phyloP scores from a whole-genome alignment of 2,113 vertebrate genomes.

The Capreolus pygargus region DNA sequence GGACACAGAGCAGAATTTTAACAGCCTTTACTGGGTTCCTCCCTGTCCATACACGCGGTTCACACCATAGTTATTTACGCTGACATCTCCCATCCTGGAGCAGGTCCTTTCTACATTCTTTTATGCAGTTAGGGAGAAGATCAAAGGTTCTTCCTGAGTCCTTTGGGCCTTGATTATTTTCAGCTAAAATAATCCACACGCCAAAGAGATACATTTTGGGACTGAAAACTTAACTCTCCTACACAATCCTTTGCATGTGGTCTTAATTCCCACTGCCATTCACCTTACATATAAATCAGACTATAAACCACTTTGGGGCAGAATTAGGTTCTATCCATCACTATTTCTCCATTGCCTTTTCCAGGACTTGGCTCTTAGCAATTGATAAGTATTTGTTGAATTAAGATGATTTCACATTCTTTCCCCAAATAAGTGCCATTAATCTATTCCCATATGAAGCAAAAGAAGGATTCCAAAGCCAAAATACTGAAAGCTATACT shows the following conservation, averaged over 20 bases:
- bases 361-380: background rate
- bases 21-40: background rate
- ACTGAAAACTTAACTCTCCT: background rate
- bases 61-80: background rate
- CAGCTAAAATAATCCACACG: background rate
- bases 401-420: background rate
- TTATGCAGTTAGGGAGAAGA: background rate
- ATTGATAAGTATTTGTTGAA: background rate
- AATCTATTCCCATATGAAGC: background rate
- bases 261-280: background rate
- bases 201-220: background rate
- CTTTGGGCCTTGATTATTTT: background rate
- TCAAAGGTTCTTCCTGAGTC: background rate
- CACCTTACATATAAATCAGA: background rate
- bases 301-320: background rate
- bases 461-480: background rate
- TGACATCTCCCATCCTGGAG: background rate
- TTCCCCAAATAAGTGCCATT: background rate
- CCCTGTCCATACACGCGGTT: rapidly evolving
- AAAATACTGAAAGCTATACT: background rate
- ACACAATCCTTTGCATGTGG: background rate
- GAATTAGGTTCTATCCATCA: background rate
- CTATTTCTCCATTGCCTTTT: background rate
- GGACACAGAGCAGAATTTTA: background rate
- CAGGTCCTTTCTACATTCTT: background rate